phyloP scores from a whole-genome alignment of 2,113 vertebrate species.

The Apteryx mantelli region DNA sequence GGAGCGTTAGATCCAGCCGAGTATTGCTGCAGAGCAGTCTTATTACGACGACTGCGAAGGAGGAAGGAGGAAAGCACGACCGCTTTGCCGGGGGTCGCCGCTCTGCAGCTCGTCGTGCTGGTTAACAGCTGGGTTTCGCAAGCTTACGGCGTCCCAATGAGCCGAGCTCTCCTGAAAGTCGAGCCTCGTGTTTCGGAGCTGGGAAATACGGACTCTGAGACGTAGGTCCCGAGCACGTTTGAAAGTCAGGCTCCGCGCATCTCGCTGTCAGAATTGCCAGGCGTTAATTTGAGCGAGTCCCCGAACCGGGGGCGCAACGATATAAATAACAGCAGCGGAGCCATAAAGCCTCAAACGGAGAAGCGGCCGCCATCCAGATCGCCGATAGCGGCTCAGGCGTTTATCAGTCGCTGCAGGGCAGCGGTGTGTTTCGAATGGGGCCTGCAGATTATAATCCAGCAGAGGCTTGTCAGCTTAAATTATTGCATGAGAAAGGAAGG shows the following conservation, averaged over 20 bases:
- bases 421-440: not conserved
- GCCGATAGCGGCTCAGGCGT: no score
- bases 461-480: not conserved
- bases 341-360: not conserved
- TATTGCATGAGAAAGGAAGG: not conserved
- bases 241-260: no score
- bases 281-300: not conserved
- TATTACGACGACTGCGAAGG: not conserved
- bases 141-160: no score
- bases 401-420: not conserved
- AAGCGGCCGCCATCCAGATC: not conserved
- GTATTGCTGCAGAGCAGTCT: slow-evolving; percentile 17
- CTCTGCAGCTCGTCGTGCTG: no score
- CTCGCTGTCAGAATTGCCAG: not conserved
- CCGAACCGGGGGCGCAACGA: no score
- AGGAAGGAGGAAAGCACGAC: not conserved
- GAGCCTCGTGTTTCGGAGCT: no score
- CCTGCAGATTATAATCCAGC: not conserved
- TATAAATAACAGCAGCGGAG: not conserved
- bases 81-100: not conserved
- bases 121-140: no score
- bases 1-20: slow-evolving; percentile 36
- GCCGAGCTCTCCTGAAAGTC: no score
- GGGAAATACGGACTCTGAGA: no score
- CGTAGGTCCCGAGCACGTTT: no score